Conservation (phyloP, 2,113 vertebrate species). For the Calypte anna region DNA sequence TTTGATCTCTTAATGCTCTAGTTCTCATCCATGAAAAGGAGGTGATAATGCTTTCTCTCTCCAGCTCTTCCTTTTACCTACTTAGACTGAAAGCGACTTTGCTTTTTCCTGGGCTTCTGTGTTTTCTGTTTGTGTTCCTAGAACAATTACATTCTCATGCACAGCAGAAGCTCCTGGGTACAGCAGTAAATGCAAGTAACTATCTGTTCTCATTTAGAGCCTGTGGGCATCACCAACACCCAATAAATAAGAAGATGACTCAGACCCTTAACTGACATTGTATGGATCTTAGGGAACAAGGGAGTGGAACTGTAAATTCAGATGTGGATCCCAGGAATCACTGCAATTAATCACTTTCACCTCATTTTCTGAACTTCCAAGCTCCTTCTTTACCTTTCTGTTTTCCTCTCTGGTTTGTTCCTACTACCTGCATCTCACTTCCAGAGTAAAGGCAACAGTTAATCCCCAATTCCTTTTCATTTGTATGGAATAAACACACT, state of each 20-base stretch:
- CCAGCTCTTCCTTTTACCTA: not conserved
- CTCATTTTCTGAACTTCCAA: not conserved
- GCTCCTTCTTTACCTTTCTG: not conserved
- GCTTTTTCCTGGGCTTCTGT: not conserved
- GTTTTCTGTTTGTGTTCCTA: constrained; percentile 8
- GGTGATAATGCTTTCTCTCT: constrained; percentile 41
- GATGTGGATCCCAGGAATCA: not conserved
- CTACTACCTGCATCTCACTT: not conserved
- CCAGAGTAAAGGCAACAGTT: not conserved
- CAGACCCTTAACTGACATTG: not conserved
- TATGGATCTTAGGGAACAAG: not conserved
- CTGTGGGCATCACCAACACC: not conserved
- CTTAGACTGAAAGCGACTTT: not conserved
- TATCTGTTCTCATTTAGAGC: constrained; percentile 13
- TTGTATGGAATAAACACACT: not conserved
- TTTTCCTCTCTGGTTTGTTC: not conserved
- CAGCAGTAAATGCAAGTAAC: constrained; percentile 12
- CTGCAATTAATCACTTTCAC: not conserved
- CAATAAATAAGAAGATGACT: constrained; percentile 29
- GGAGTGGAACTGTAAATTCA: not conserved
- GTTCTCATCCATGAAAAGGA: constrained; percentile 1
- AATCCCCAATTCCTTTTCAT: not conserved
- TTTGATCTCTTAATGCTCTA: constrained; percentile 55
- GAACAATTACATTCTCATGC: constrained; percentile 15
- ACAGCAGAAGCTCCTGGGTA: not conserved